A percentile compares a stretch with the other conserved stretches of the same genome.
These are phyloP conservation scores for Leuciscus waleckii DNA, from an alignment of 2,797 vertebrate genomes.

Conservation along the genomic window DNA sequence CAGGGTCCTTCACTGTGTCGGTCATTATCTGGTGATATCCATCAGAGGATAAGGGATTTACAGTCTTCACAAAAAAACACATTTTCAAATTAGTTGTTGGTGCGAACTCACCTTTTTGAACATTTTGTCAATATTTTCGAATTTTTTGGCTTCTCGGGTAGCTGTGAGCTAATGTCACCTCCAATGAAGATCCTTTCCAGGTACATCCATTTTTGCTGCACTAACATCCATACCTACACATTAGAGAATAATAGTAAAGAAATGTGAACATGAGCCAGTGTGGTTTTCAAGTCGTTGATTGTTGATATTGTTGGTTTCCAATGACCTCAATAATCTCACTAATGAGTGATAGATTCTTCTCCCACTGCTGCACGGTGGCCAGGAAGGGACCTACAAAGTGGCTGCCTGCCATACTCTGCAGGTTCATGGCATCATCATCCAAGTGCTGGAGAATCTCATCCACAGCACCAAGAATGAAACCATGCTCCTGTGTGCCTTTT, in stretches of 20 bases:
- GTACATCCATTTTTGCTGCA: constrained; percentile 98
- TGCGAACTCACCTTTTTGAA: constrained; percentile 87
- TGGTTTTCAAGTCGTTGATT: neutral
- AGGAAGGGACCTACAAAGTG: constrained; percentile 94
- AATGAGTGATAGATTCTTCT: constrained; percentile 91
- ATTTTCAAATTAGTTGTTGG: neutral
- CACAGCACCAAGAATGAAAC: constrained; percentile 86
- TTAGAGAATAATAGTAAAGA: neutral
- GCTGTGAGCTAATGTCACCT: constrained; percentile 91
- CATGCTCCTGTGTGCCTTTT: constrained; percentile 89
- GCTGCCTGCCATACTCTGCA: constrained; percentile 93
- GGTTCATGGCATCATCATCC: constrained; percentile 90
- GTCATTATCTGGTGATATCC: constrained; percentile 86
- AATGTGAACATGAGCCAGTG: neutral
- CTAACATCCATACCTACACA: constrained; percentile 90
- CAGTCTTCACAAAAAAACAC: neutral
- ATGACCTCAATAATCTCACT: constrained; percentile 93
- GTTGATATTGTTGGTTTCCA: neutral
- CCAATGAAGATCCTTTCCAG: constrained; percentile 95
- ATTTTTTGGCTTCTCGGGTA: constrained; percentile 93
- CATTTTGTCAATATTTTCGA: constrained; percentile 86
- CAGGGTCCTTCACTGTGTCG: constrained; percentile 81
- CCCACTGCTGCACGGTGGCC: constrained; percentile 86
- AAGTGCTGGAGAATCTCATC: constrained; percentile 89
- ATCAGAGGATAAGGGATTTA: neutral